A percentile compares a stretch with the other conserved stretches of the same genome.
Conservation (phyloP, 23 tunicate genomes). For the Halocynthia aurantium region DNA sequence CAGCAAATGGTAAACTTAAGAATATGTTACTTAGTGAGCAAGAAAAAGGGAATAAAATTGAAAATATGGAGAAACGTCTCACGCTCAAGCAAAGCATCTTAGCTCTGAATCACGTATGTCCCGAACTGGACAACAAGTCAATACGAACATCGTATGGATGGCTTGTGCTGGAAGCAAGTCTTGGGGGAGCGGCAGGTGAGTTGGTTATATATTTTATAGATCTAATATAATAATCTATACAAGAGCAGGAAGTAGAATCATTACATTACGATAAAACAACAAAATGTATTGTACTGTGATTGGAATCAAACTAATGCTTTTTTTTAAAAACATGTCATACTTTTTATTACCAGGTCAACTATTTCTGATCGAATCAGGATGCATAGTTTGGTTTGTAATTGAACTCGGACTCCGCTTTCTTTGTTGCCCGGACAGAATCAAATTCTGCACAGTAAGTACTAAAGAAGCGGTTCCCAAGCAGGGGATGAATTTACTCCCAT, state of each 20-base stretch:
- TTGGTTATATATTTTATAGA: background rate
- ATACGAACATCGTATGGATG: conserved; percentile 49
- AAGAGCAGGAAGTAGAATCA: no score
- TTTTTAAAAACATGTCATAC: background rate
- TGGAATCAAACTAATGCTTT: background rate
- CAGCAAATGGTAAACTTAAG: background rate
- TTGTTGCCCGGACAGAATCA: conserved; percentile 56
- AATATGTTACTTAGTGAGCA: background rate
- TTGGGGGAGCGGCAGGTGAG: conserved; percentile 78
- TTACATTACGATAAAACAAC: no score
- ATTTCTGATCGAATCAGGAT: conserved; percentile 77
- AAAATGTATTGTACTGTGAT: background rate
- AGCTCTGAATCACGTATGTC: conserved; percentile 36
- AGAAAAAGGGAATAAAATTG: background rate
- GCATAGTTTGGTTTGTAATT: conserved; percentile 96
- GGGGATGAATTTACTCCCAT: no score
- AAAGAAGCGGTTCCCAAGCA: no score
- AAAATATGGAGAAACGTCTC: background rate
- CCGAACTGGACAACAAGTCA: conserved; percentile 35
- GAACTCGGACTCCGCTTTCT: conserved; percentile 71
- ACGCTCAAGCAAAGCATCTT: conserved; percentile 3
- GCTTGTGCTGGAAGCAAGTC: conserved; percentile 62
- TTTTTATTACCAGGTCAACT: conserved; percentile 15
- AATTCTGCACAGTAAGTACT: conserved; percentile 63
- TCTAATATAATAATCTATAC: no score